phyloP scores from a whole-genome alignment of 2,113 vertebrate species.

The Pseudopodoces humilis region DNA sequence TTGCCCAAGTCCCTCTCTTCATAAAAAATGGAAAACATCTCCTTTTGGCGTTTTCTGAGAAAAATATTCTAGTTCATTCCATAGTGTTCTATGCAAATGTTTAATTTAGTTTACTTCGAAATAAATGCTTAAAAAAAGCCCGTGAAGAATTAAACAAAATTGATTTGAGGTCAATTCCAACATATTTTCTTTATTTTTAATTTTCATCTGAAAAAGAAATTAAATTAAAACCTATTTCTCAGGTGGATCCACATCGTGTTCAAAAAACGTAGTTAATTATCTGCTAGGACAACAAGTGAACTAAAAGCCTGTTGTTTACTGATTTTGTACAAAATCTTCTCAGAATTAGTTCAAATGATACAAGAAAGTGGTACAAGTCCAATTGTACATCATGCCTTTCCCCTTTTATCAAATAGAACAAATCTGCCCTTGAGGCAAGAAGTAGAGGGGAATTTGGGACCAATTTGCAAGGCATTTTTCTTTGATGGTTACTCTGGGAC shows the following conservation, averaged over 20 bases:
- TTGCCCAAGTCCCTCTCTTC: not conserved
- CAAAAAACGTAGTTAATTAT: not conserved
- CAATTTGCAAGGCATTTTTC: constrained; percentile 26
- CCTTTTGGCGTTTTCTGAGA: not conserved
- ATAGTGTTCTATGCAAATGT: not conserved
- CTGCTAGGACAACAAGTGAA: not conserved
- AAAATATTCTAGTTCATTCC: not conserved
- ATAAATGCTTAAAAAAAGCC: not conserved
- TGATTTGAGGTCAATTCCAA: not conserved
- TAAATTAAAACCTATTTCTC: not conserved
- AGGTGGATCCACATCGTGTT: not conserved
- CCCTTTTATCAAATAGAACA: not conserved
- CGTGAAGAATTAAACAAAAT: not conserved
- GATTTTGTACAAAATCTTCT: not conserved
- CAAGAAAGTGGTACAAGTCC: not conserved
- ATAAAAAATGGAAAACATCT: not conserved
- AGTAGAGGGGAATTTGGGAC: constrained; percentile 11
- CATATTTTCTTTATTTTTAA: not conserved
- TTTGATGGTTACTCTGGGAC: not conserved
- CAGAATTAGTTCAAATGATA: not conserved
- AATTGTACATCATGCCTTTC: not conserved
- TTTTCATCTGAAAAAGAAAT: not conserved
- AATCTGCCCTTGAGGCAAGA: not conserved
- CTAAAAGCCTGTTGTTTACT: not conserved
- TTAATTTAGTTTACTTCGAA: not conserved